Evolutionary conservation across 2,113 vertebrate genomes (phyloP), one percentile per base, ranked within the genome.

Genomic region (Osmerus mordax): DNA sequence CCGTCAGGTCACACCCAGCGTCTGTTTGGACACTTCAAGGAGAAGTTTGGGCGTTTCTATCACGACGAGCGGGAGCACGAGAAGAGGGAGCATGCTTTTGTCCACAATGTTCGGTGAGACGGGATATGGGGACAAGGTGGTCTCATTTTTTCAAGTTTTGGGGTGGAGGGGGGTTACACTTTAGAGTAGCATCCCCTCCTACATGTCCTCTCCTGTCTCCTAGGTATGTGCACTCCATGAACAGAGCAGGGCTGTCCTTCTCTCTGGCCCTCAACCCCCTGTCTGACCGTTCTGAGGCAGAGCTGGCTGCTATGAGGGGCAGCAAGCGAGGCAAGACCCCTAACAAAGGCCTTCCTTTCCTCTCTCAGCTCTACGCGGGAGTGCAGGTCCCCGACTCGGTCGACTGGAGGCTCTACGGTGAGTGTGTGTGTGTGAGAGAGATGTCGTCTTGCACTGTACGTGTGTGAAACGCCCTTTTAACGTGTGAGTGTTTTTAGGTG

Each of bases 211-310:
- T 32, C 14, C 13, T 71, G 14, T 62, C 76, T 0, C 65, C 0
- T 47, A 94, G 91, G 69, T 94, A 92, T 0, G 76, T 94, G 80
- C 93, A 94, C 81, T 94, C 93, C 2, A 92, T 87, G 88, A 93
- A 94, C 88, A 84, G 91, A 23, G 93, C 89, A 0, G 87, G 90
- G 0, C 87, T 92, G 11, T 76, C 91, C 15, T 95, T 87, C 83
- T 59, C 83, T 1, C 86, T 95, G 84, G 82, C 88, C 0, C 81
- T 94, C 47, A 94, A 94, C 84, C 89, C 91, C 51, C 83, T 94
- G 77, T 89, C 91, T 0, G 94, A 94, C 82, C 91, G 83, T 75
- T 90, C 88, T 2, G 73, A 80, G 69, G 84, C 79, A 2, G 93
- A 94, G 66, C 55, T 93, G 76, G 86, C 79, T 0, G 71, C 82